Percentiles rank a stretch among this genome's conserved stretches.
Evolutionary conservation across 1,140 invertebrate genomes (phyloP).

Genomic region (Gonioctena quinquepunctata): DNA sequence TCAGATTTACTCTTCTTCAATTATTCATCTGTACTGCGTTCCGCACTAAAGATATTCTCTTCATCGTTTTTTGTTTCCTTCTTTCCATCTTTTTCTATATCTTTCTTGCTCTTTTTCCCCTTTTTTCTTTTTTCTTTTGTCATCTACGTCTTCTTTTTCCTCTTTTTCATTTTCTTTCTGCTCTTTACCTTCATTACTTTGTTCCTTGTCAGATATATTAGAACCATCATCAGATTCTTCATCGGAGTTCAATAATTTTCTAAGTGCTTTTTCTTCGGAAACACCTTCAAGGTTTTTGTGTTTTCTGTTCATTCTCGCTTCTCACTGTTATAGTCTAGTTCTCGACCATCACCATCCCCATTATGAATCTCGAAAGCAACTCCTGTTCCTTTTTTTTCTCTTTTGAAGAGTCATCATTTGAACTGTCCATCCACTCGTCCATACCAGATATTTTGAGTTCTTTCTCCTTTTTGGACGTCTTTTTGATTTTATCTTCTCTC

Average conservation of each 20-base stretch:
- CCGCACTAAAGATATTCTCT: conserved; percentile 75
- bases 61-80: conserved; percentile 59
- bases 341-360: conserved; percentile 91
- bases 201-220: conserved; percentile 66
- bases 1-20: conserved; percentile 53
- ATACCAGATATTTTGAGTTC: conserved; percentile 89
- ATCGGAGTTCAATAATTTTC: conserved; percentile 87
- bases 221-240: conserved; percentile 86
- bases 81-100: conserved; percentile 62
- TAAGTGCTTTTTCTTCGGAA: conserved; percentile 83
- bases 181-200: conserved; percentile 60
- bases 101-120: conserved; percentile 67
- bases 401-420: conserved; percentile 74
- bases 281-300: conserved; percentile 63
- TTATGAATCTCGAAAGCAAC: conserved; percentile 97
- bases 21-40: conserved; percentile 75
- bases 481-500: conserved; percentile 66
- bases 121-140: conserved; percentile 62
- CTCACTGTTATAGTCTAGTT: conserved; percentile 87
- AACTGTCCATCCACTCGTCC: conserved; percentile 88
- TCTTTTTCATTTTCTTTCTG: conserved; percentile 63
- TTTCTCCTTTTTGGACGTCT: conserved; percentile 34
- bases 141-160: conserved; percentile 63
- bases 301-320: conserved; percentile 78
- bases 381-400: conserved; percentile 65